phyloP scores from a whole-genome alignment of 1,140 invertebrate genomes.

The Cepaea nemoralis region DNA sequence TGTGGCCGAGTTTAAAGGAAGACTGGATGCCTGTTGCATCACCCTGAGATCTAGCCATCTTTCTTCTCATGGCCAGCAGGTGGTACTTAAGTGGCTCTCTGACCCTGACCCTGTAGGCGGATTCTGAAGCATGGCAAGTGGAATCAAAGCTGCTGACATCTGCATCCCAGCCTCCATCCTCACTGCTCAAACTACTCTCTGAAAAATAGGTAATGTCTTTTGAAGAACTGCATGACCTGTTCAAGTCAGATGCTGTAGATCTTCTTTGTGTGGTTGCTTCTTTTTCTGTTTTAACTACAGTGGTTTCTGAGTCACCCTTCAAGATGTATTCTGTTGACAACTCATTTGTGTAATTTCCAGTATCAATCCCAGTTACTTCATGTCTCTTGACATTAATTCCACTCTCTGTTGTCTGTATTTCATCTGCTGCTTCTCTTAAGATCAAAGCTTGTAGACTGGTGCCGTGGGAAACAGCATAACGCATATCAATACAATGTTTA shows the following conservation, averaged over 20 bases:
- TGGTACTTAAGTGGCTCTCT: conserved; percentile 16
- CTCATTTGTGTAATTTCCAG: neutral
- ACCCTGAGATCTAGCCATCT: neutral
- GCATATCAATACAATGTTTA: neutral
- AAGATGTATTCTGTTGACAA: neutral
- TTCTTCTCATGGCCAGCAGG: neutral
- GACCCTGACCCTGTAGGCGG: neutral
- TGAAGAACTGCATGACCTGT: conserved; percentile 19
- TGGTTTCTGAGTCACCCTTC: neutral
- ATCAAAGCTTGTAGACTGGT: neutral
- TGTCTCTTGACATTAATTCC: too few relatives aligned
- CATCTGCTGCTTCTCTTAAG: too few relatives aligned
- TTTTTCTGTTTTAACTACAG: neutral
- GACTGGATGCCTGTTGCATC: neutral
- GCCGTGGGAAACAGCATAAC: neutral
- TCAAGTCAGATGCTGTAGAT: neutral
- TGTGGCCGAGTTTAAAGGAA: neutral
- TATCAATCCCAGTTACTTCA: too few relatives aligned
- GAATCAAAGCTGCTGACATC: conserved; percentile 25
- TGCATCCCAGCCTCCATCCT: conserved; percentile 16
- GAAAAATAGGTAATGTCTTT: conserved; percentile 23
- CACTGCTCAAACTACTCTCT: conserved; percentile 33
- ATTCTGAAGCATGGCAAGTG: conserved; percentile 15
- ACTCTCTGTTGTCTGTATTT: too few relatives aligned
- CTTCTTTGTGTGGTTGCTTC: neutral